A percentile compares a stretch with the other conserved stretches of the same genome.
phyloP scores from a whole-genome alignment of 2,113 vertebrate species.

The Strigops habroptila region DNA sequence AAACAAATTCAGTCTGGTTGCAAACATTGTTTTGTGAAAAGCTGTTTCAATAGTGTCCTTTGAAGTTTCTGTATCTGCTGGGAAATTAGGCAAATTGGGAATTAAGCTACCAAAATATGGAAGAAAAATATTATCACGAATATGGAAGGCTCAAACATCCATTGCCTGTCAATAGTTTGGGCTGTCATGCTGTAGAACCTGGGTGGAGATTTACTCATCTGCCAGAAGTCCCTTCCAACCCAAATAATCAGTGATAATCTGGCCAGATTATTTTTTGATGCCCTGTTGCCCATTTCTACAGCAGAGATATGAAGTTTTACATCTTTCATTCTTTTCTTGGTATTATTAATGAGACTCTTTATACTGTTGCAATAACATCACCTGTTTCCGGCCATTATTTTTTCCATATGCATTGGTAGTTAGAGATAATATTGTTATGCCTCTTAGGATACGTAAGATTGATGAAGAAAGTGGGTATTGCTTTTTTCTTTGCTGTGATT shows the following conservation, averaged over 20 bases:
- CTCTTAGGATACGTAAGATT: background rate
- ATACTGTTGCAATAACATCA: background rate
- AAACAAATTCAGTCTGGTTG: background rate
- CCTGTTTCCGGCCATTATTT: background rate
- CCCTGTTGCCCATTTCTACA: background rate
- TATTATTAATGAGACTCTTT: background rate
- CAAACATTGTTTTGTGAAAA: background rate
- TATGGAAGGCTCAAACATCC: background rate
- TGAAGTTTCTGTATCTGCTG: background rate
- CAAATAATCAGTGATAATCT: background rate
- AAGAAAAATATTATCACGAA: background rate
- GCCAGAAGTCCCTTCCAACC: background rate
- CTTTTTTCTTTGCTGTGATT: background rate
- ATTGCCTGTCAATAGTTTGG: rapidly evolving
- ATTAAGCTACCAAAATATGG: background rate
- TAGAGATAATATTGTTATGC: background rate
- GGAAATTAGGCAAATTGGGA: rapidly evolving
- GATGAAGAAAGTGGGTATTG: background rate
- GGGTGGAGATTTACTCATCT: background rate
- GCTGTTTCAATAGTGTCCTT: background rate
- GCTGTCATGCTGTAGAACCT: rapidly evolving
- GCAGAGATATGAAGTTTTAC: background rate
- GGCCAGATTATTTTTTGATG: background rate
- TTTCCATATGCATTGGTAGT: background rate
- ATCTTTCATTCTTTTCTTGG: background rate